Evolutionary conservation across 2,888 invertebrate species (phyloP).

Genomic region (Lepidonotus clava): DNA sequence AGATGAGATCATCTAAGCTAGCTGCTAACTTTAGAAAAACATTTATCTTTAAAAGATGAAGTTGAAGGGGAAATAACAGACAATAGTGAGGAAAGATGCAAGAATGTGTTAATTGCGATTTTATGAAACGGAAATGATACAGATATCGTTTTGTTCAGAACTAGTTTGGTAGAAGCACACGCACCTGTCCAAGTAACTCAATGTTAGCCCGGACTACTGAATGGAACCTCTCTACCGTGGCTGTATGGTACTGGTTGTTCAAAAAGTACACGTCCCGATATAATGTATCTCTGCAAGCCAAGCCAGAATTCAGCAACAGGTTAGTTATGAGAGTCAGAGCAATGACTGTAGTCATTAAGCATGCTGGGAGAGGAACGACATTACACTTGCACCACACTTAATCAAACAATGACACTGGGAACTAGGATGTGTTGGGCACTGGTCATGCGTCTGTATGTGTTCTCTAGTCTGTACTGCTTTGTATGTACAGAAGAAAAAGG

Average conservation of each 20-base stretch:
- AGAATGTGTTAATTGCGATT: too few relatives aligned
- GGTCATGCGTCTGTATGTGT: neutral
- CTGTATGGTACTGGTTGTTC: constrained; percentile 67
- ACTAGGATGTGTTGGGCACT: neutral
- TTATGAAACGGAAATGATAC: too few relatives aligned
- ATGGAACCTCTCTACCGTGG: constrained; percentile 68
- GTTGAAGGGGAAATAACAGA: too few relatives aligned
- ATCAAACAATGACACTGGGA: neutral
- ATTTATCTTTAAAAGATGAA: too few relatives aligned
- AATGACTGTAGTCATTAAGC: neutral
- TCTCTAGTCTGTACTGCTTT: too few relatives aligned
- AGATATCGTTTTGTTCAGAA: neutral
- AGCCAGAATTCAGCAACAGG: constrained; percentile 49
- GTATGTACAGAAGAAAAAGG: too few relatives aligned
- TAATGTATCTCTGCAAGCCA: constrained; percentile 65
- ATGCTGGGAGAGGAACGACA: too few relatives aligned
- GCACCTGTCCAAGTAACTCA: constrained; percentile 71
- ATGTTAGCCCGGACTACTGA: constrained; percentile 71
- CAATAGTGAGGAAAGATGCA: too few relatives aligned
- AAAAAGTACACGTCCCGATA: constrained; percentile 67
- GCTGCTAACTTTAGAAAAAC: too few relatives aligned
- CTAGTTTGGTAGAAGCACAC: neutral
- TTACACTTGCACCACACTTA: too few relatives aligned
- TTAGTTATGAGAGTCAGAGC: constrained; percentile 34
- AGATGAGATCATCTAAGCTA: too few relatives aligned